A percentile compares a stretch with the other conserved stretches of the same genome.
These are phyloP conservation scores for Sebastolobus alascanus DNA, from an alignment of 2,797 vertebrate genomes.

Conservation along the genomic window DNA sequence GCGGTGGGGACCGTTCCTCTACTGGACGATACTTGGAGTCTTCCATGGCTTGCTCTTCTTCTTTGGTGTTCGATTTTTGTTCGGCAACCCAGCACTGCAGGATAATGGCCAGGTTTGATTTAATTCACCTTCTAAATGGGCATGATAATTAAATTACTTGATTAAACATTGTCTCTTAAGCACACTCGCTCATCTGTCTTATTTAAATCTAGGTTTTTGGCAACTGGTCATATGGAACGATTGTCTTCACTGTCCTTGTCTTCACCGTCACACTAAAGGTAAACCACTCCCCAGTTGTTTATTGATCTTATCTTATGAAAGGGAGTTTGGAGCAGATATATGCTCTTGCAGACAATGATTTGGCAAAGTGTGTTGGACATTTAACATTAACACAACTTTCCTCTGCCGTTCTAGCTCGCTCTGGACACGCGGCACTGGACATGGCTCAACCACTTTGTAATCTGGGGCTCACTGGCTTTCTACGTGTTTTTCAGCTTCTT, in stretches of 20 bases:
- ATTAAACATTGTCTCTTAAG: background rate
- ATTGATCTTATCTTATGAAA: background rate
- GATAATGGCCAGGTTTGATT: slow-evolving; percentile 93
- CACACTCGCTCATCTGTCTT: slow-evolving; percentile 15
- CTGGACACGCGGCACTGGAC: slow-evolving; percentile 98
- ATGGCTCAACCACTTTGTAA: slow-evolving; percentile 99
- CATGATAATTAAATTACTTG: background rate
- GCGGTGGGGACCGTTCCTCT: slow-evolving; percentile 92
- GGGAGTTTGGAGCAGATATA: background rate
- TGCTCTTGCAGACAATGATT: background rate
- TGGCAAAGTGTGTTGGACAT: background rate
- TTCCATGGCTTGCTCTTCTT: slow-evolving; percentile 97
- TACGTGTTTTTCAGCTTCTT: slow-evolving; percentile 99
- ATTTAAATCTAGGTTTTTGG: slow-evolving; percentile 90
- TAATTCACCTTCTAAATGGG: slow-evolving; percentile 6
- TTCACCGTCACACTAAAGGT: slow-evolving; percentile 99
- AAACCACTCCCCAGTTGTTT: slow-evolving; percentile 9
- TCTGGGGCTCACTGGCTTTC: slow-evolving; percentile 98
- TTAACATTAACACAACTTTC: background rate
- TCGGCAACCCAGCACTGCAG: slow-evolving; percentile 91
- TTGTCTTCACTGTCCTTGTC: slow-evolving; percentile 96
- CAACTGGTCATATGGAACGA: slow-evolving; percentile 98
- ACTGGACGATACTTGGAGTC: slow-evolving; percentile 94
- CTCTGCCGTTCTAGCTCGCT: slow-evolving; percentile 87
- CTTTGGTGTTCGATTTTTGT: slow-evolving; percentile 94